These are phyloP conservation scores for Thaumetopoea pityocampa DNA, from an alignment of 1,140 invertebrate genomes.

Conservation along the genomic window DNA sequence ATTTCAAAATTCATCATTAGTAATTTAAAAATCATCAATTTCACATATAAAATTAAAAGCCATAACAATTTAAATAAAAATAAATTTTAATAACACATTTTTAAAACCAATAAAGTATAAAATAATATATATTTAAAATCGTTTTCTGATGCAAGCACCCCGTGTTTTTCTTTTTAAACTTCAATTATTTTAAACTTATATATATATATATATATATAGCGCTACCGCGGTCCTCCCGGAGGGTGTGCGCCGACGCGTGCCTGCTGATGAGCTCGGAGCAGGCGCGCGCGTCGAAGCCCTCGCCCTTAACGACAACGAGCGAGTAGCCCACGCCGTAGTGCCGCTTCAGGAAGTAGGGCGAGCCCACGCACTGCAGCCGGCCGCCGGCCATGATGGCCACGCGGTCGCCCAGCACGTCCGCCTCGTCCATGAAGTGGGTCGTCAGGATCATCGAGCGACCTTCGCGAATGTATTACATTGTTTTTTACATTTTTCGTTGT, in stretches of 20 bases:
- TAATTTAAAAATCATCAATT: too few relatives aligned
- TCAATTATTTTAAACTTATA: too few relatives aligned
- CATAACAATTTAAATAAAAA: too few relatives aligned
- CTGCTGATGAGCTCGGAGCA: slow-evolving; percentile 46
- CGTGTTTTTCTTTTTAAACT: too few relatives aligned
- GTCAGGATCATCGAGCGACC: slow-evolving; percentile 91
- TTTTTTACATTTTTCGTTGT: background rate
- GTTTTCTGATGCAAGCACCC: too few relatives aligned
- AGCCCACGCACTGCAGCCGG: slow-evolving; percentile 81
- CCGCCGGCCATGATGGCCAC: slow-evolving; percentile 94
- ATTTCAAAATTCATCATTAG: too few relatives aligned
- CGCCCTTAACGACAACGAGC: slow-evolving; percentile 73
- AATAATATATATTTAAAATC: too few relatives aligned
- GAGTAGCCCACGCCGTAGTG: slow-evolving; percentile 89
- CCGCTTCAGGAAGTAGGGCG: slow-evolving; percentile 76
- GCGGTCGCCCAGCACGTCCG: slow-evolving; percentile 94
- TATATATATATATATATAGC: slow-evolving; percentile 1
- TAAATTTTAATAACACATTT: too few relatives aligned
- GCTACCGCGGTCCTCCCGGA: slow-evolving; percentile 56
- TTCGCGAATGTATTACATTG: slow-evolving; percentile 18
- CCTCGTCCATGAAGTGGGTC: slow-evolving; percentile 99
- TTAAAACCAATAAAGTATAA: too few relatives aligned
- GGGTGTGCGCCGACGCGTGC: slow-evolving; percentile 43
- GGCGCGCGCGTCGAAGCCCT: slow-evolving; percentile 34
- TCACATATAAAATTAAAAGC: too few relatives aligned